Evolutionary conservation across 2,888 invertebrate genomes (phyloP), one percentile per base, ranked within the genome.

Genomic region (Rhamnusium bicolor): DNA sequence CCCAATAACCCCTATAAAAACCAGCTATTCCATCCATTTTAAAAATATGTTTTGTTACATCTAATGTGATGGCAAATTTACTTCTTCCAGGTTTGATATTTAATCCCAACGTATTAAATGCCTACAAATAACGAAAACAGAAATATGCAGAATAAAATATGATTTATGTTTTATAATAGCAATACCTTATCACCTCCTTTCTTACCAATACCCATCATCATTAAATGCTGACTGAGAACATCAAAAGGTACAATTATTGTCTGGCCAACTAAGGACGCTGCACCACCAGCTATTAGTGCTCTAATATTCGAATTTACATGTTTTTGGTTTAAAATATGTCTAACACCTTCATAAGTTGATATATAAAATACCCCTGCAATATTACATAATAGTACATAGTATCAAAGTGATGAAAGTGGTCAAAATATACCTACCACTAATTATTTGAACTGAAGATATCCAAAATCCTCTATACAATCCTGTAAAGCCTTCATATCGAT

Each of bases 201-300:
- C 10, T 72, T 79, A 7, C 80, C 81, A 24, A 85, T 90, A 0
- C 97, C 97, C 5, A 98, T 90, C 82, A 99, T 94, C 98, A 98
- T 98, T 68, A 98, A 92, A 86, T 99, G 98, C 84, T 99, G 99
- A 79, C 98, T 97, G 68, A 99, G 91, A 56, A 99, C 95, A 88
- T 99, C 99, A 85, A 98, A 96, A 3, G 99, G 99, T 67, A 98
- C 98, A 75, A 98, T 95, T 69, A 98, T 95, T 0, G 97, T 97
- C 89, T 99, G 98, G 0, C 97, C 96, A 16, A 98, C 96, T 60
- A 97, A 88, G 0, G 98, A 98, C 0, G 98, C 98, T 82, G 94
- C 93, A 0, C 94, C 97, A 2, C 98, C 98, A 29, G 94, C 98
- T 72, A 97, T 90, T 68, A 98, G 91, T 16, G 97, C 95, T 90